A percentile compares a stretch with the other conserved stretches of the same genome.
Conservation (phyloP, 2,113 vertebrate genomes). For the Carassius carassius region DNA sequence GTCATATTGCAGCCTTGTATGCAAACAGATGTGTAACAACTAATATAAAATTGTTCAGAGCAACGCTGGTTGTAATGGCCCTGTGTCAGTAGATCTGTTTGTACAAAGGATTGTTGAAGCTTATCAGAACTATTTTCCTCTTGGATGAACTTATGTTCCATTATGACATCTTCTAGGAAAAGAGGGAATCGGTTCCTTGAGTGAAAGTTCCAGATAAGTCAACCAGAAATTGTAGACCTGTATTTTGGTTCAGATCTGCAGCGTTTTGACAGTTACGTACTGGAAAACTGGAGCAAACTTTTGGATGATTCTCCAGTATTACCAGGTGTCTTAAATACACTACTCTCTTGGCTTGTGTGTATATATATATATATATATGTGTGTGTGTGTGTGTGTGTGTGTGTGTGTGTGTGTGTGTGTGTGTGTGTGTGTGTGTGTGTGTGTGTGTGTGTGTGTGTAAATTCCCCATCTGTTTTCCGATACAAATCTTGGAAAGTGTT, state of each 20-base stretch:
- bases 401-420: neutral
- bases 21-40: neutral
- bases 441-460: neutral
- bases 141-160: slow-evolving; percentile 19
- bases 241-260: slow-evolving; percentile 34
- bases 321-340: slow-evolving; percentile 45
- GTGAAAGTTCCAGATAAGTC: slow-evolving; percentile 20
- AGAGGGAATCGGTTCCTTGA: neutral
- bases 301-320: slow-evolving; percentile 40
- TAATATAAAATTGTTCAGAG: neutral
- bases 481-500: slow-evolving; percentile 15
- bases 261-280: slow-evolving; percentile 42
- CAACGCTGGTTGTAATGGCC: neutral
- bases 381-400: slow-evolving; percentile 18
- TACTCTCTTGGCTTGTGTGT: slow-evolving; percentile 22
- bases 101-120: neutral
- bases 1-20: neutral
- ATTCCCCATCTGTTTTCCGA: slow-evolving; percentile 53
- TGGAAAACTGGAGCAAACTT: slow-evolving; percentile 50
- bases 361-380: neutral
- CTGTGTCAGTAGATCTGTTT: neutral
- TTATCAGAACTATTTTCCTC: slow-evolving; percentile 21
- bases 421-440: slow-evolving; percentile 18
- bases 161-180: slow-evolving; percentile 6
- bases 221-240: slow-evolving; percentile 24